Evolutionary conservation across 2,888 invertebrate species (phyloP).

Genomic region (Sipha maydis): DNA sequence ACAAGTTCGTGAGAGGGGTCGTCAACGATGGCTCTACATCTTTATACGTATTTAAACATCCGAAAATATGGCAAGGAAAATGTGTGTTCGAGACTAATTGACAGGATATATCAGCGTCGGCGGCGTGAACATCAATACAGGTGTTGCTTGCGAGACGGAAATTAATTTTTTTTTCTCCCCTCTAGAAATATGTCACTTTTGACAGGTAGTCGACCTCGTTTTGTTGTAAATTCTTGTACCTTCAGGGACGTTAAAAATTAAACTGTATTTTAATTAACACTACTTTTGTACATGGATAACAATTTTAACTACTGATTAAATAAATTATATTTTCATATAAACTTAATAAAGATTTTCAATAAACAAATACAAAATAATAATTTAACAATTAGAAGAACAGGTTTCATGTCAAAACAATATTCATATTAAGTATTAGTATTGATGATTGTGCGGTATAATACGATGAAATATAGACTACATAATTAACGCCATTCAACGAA

Average conservation of each 20-base stretch:
- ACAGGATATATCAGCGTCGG: not conserved
- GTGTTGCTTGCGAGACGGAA: not conserved
- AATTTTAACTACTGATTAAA: not conserved
- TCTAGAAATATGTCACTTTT: not conserved
- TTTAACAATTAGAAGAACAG: not conserved
- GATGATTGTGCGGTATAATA: not conserved
- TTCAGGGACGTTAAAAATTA: not conserved
- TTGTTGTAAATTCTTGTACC: not conserved
- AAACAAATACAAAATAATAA: slow-evolving; percentile 22
- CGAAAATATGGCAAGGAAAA: slow-evolving; percentile 19
- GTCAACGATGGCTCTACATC: not conserved
- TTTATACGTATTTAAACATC: not conserved
- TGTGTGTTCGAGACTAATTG: slow-evolving; percentile 28
- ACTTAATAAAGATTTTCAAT: not conserved
- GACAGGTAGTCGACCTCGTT: not conserved
- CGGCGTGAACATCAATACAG: not conserved
- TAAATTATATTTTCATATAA: not conserved
- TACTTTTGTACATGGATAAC: not conserved
- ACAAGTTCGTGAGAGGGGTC: not conserved
- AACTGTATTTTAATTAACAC: not conserved
- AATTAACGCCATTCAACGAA: not conserved
- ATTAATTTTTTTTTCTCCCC: slow-evolving; percentile 19
- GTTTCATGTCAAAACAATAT: not conserved
- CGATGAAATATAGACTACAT: not conserved
- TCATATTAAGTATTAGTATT: not conserved